These are phyloP conservation scores for Takifugu ocellatus DNA, from an alignment of 2,797 vertebrate genomes.

Conservation along the genomic window DNA sequence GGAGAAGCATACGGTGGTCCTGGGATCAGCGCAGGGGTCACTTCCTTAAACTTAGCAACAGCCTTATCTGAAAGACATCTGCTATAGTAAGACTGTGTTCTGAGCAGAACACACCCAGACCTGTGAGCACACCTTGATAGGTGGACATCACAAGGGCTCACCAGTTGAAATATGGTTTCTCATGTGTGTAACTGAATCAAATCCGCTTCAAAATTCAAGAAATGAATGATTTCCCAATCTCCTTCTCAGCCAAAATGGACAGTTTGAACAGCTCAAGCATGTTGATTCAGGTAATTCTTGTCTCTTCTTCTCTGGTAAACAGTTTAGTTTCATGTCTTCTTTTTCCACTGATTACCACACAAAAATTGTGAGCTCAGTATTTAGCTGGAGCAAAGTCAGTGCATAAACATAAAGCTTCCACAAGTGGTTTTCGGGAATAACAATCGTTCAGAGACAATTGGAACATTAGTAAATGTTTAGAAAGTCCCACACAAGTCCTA, in stretches of 20 bases:
- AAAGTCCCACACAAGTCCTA: slow-evolving; percentile 46
- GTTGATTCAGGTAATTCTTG: slow-evolving; percentile 22
- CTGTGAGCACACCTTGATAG: slow-evolving; percentile 36
- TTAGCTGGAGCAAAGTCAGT: slow-evolving; percentile 40
- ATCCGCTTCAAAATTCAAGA: slow-evolving; percentile 21
- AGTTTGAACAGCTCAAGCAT: slow-evolving; percentile 28
- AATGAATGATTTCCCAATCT: slow-evolving; percentile 18
- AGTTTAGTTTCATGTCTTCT: slow-evolving; percentile 35
- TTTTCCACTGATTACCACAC: slow-evolving; percentile 41
- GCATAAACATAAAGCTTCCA: slow-evolving; percentile 53
- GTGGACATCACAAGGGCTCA: slow-evolving; percentile 24
- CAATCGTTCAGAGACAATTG: slow-evolving; percentile 48
- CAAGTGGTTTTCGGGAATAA: slow-evolving; percentile 47
- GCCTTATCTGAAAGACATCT: too few relatives aligned
- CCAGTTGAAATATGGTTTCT: neutral
- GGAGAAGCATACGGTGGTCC: too few relatives aligned
- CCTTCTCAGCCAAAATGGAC: slow-evolving; percentile 29
- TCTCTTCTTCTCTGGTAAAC: slow-evolving; percentile 50
- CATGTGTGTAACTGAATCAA: slow-evolving; percentile 13
- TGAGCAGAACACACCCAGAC: slow-evolving; percentile 60
- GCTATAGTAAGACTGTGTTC: slow-evolving; percentile 3
- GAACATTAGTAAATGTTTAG: slow-evolving; percentile 52
- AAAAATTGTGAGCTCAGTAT: slow-evolving; percentile 39
- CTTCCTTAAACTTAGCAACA: too few relatives aligned
- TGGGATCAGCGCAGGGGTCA: too few relatives aligned